Evolutionary conservation across 92 coral and sea anemone species (phyloP), one percentile per base, ranked within the genome.

Genomic region (Porites evermanni): DNA sequence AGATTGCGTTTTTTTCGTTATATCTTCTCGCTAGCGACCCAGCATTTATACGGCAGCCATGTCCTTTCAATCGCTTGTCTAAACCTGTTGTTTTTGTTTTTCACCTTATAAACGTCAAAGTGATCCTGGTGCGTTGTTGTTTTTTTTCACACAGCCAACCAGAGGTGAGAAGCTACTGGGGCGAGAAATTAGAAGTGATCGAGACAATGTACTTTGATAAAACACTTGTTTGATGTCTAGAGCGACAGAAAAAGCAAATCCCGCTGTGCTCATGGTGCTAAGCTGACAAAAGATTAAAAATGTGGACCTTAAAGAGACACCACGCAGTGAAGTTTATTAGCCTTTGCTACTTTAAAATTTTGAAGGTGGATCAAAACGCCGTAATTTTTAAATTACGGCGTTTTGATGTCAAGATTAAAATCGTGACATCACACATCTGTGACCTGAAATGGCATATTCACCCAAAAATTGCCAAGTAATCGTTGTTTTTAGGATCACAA

Each of bases 81-180:
- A 4, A 38, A 38, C 7, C 47, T 38, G 0, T 38, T 38, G 47
- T 38, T 5, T 38, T 38, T 38, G 47, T 38, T 38, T 38, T 38
- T 38, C 47, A 38, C 47, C 47, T 3, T 4, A 38, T 38, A 38
- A 38, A 38, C 47, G 47, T 38, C 47, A 38, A 38, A 38, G 47
- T 38, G 47, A 38, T 38, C 6, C 47, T 38, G 47, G 61, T 16
- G 16, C 4, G 6, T 3, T 2, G 16, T 47, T 72, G 64, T 52
- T 56, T 78, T 79, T 32, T 20, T 64, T 12, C 14, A 50, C 69
- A 19, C 7, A 26, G 26, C 86, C 77, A 70, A 81, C 71, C 78
- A 59, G 58, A 61, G 44, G 10, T 13, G 12, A 12, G 83, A 18
- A 38, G 21, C 29, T 38, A 38, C 6, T 38, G 7, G 47, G 47